phyloP scores from a whole-genome alignment of 53 echinoderm and acorn worm genomes.

The Henricia sp. region DNA sequence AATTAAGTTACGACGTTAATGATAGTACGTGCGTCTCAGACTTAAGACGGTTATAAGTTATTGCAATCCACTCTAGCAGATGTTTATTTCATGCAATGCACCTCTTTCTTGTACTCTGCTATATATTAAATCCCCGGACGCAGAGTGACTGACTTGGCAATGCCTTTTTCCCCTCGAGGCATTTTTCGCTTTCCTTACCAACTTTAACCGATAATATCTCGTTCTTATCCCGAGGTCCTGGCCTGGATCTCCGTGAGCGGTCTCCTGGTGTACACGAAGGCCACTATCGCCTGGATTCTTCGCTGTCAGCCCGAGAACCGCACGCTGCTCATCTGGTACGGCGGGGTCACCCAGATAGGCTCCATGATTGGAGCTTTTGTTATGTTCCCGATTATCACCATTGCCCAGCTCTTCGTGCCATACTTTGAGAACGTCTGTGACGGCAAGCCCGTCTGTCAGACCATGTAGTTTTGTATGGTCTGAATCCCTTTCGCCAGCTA shows the following conservation, averaged over 20 bases:
- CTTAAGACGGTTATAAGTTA: too few relatives aligned
- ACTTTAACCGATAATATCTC: too few relatives aligned
- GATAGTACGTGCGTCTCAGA: too few relatives aligned
- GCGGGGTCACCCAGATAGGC: conserved; percentile 89
- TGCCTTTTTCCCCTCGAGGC: too few relatives aligned
- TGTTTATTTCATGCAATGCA: too few relatives aligned
- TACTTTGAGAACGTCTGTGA: conserved; percentile 82
- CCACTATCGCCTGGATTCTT: conserved; percentile 91
- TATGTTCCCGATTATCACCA: conserved; percentile 93
- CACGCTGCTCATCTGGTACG: conserved; percentile 90
- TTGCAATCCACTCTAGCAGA: too few relatives aligned
- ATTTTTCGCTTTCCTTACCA: background rate
- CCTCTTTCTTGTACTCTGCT: too few relatives aligned
- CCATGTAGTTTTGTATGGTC: conserved; percentile 12
- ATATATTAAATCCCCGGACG: too few relatives aligned
- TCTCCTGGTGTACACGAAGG: conserved; percentile 89
- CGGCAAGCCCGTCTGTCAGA: conserved; percentile 28
- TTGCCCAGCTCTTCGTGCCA: conserved; percentile 60
- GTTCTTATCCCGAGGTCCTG: conserved; percentile 63
- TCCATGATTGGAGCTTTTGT: conserved; percentile 87
- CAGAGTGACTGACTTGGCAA: too few relatives aligned
- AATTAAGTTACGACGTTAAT: too few relatives aligned
- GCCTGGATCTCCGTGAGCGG: conserved; percentile 85
- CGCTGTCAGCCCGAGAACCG: conserved; percentile 88
- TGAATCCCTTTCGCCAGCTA: too few relatives aligned